Conservation (phyloP, 2,113 vertebrate species). For the Gila orcuttii region DNA sequence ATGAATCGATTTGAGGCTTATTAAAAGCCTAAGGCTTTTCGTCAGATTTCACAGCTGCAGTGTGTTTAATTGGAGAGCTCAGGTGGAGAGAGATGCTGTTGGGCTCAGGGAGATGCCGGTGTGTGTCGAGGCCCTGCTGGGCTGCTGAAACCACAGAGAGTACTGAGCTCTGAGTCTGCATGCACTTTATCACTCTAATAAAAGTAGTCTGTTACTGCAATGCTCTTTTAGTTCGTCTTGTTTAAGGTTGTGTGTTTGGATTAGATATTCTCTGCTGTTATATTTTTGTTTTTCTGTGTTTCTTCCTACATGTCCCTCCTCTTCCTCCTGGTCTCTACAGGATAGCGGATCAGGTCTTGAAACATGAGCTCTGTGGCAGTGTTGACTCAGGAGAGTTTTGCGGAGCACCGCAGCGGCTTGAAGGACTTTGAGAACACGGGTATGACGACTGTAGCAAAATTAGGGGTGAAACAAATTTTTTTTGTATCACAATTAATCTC, state of each 20-base stretch:
- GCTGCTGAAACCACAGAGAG: constrained; percentile 46
- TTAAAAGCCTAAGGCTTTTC: not conserved
- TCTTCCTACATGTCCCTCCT: not conserved
- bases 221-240: not conserved
- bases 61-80: constrained; percentile 31
- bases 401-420: constrained; percentile 77
- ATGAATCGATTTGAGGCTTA: too few relatives aligned
- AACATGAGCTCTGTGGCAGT: constrained; percentile 83
- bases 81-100: constrained; percentile 25
- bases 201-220: not conserved
- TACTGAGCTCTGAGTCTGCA: constrained; percentile 16
- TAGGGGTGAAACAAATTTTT: not conserved
- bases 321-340: constrained; percentile 54
- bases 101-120: constrained; percentile 33
- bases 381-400: constrained; percentile 83
- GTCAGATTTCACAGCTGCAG: constrained; percentile 11
- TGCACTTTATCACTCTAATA: not conserved
- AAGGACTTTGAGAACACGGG: constrained; percentile 77
- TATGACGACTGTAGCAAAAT: constrained; percentile 44
- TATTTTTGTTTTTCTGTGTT: constrained; percentile 1
- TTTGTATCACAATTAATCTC: not conserved
- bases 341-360: constrained; percentile 80
- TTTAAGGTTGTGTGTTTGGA: not conserved
- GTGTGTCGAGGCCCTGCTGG: constrained; percentile 40
- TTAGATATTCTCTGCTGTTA: not conserved